A percentile compares a stretch with the other conserved stretches of the same genome.
Evolutionary conservation across 64 coral and sea anemone genomes (phyloP).

Genomic region (Actinia tenebrosa): DNA sequence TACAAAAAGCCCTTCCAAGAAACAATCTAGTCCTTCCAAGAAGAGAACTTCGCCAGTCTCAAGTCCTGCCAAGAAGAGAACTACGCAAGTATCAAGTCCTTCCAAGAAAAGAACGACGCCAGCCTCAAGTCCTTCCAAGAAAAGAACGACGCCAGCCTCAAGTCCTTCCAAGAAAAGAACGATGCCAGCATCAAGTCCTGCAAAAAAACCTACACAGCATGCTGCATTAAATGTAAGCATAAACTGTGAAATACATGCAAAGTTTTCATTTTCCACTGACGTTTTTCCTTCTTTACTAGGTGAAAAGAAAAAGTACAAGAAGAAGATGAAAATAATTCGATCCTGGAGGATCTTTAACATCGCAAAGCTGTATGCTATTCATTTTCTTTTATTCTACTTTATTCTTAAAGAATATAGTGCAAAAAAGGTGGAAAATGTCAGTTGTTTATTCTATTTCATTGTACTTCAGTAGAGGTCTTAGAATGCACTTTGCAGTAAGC

Average conservation of each 20-base stretch:
- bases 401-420: not conserved
- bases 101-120: not conserved
- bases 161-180: not conserved
- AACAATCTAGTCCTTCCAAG: not conserved
- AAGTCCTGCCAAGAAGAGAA: not conserved
- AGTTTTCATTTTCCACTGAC: not conserved
- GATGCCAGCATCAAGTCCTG: not conserved
- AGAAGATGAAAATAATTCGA: not conserved
- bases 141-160: not conserved
- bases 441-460: too few relatives aligned
- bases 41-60: not conserved
- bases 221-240: slow-evolving; percentile 11
- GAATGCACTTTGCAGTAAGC: too few relatives aligned
- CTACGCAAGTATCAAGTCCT: not conserved
- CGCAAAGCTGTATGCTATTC: not conserved
- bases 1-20: not conserved
- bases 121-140: not conserved
- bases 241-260: not conserved
- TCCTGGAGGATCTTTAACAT: not conserved
- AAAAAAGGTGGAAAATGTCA: too few relatives aligned
- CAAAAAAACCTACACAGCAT: not conserved
- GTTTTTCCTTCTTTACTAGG: not conserved
- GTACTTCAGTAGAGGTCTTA: too few relatives aligned
- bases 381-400: not conserved
- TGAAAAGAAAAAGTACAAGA: slow-evolving; percentile 7